Conservation (phyloP, 2,888 invertebrate genomes). For the Oligia strigilis region DNA sequence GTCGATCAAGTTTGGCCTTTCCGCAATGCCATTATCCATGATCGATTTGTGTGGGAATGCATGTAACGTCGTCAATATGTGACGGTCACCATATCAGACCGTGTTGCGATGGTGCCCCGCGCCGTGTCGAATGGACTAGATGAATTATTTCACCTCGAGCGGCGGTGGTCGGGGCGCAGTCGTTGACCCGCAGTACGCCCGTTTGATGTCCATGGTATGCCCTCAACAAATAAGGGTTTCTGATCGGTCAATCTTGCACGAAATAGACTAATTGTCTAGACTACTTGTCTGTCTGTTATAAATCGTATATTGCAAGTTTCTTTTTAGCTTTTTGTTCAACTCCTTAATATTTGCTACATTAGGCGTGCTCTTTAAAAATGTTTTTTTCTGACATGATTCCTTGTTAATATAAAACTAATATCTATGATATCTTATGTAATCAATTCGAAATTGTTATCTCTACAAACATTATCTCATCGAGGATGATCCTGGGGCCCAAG, state of each 20-base stretch:
- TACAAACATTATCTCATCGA: conserved; percentile 81
- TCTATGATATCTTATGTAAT: conserved; percentile 28
- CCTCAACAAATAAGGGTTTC: conserved; percentile 70
- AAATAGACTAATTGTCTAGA: conserved; percentile 19
- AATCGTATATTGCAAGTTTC: not conserved
- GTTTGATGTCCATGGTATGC: conserved; percentile 72
- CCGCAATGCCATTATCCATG: conserved; percentile 42
- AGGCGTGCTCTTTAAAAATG: not conserved
- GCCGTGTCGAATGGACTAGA: conserved; percentile 79
- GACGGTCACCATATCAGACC: conserved; percentile 57
- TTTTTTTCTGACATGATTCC: not conserved
- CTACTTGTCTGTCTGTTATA: conserved; percentile 8
- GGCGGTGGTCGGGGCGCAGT: conserved; percentile 76
- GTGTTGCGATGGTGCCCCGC: conserved; percentile 54
- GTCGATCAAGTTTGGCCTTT: conserved; percentile 45
- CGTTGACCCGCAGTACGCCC: conserved; percentile 83
- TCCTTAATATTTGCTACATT: not conserved
- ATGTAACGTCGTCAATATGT: conserved; percentile 55
- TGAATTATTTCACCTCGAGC: conserved; percentile 80
- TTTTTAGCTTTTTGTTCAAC: not conserved
- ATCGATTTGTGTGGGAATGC: conserved; percentile 60
- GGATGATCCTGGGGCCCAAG: conserved; percentile 63
- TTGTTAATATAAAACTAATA: not conserved
- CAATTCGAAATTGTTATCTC: conserved; percentile 75
- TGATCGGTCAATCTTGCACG: conserved; percentile 37